phyloP scores from a whole-genome alignment of 2,797 vertebrate genomes.

The Coendou prehensilis region DNA sequence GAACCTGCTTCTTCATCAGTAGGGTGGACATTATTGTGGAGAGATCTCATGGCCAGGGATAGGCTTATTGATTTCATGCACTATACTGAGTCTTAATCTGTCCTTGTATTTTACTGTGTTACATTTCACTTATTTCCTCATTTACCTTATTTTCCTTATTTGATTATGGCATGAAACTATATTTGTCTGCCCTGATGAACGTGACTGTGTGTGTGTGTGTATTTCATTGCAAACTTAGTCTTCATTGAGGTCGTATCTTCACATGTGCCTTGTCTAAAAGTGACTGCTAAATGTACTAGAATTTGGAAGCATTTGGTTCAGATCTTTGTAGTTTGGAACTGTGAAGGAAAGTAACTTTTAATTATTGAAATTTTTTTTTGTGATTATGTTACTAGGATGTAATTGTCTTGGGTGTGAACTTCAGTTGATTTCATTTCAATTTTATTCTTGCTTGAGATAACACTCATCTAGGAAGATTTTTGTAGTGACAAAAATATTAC shows the following conservation, averaged over 20 bases:
- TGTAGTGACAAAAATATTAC: slow-evolving; percentile 34
- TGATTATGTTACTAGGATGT: not conserved
- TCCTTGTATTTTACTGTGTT: slow-evolving; percentile 44
- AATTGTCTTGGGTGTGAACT: slow-evolving; percentile 31
- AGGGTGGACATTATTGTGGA: not conserved
- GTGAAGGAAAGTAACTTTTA: slow-evolving; percentile 41
- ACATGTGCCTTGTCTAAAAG: not conserved
- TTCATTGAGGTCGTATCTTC: not conserved
- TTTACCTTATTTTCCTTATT: not conserved
- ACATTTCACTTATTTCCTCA: slow-evolving; percentile 13
- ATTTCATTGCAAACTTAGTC: not conserved
- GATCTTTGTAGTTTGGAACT: not conserved
- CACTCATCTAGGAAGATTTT: slow-evolving; percentile 42
- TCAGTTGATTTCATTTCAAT: slow-evolving; percentile 52
- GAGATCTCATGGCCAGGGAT: not conserved
- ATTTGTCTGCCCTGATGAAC: not conserved
- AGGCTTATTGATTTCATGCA: not conserved
- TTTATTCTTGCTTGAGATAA: slow-evolving; percentile 39
- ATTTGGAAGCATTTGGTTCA: not conserved
- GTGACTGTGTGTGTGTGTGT: not conserved
- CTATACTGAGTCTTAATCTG: not conserved
- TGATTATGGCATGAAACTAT: not conserved
- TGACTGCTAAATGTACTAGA: not conserved
- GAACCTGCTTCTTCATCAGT: not conserved
- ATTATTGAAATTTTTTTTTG: not conserved